Base-by-base conservation (phyloP, 2,797 vertebrate species). In the Glossophaga mutica region DNA sequence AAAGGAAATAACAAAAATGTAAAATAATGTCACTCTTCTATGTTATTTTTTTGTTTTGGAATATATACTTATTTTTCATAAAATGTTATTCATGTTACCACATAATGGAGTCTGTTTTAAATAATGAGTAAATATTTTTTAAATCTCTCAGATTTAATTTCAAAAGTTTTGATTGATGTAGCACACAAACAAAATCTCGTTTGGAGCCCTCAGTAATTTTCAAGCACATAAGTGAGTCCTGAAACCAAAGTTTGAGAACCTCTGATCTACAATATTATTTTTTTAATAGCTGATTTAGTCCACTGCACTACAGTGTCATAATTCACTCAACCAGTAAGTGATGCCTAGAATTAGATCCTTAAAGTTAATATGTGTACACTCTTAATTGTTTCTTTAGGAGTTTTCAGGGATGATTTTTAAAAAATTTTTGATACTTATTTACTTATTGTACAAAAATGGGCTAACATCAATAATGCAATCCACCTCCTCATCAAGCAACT, bases 31-130 rank as follows among this genome's bases (percentile, higher is more conserved):
- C 37, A 50, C 19, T 77, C 37, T 77, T 81, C 18, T 9, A 42
- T 39, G 50, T 48, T 39, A n/a, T 67, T 48, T 57, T 71, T 62
- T 59, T n/a, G 9, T 44, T 83, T 95, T 62, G 67, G 12, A 91
- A 71, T 73, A 88, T 32, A 70, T 76, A 93, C 16, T 81, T 79
- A 77, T 15, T 84, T 94, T 94, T 96, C 62, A 94, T 87, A 65
- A 91, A 81, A 52, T 79, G 29, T 77, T 55, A 52, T 52, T 52
- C 32, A n/a, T 89, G 29, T 90, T 87, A 87, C 29, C n/a, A 50
- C 65, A 4, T 42, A 55, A 62, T 48, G n/a, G 9, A 50, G 12
- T 24, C 37, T 73, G 24, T 77, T 92, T 94, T 71, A 71, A 92
- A 82, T 78, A 88, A 73, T 74, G 10, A 67, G 52, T 57, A 52